Evolutionary conservation across 2,888 invertebrate species (phyloP), one percentile per base, ranked within the genome.

Genomic region (Lithodes maja): DNA sequence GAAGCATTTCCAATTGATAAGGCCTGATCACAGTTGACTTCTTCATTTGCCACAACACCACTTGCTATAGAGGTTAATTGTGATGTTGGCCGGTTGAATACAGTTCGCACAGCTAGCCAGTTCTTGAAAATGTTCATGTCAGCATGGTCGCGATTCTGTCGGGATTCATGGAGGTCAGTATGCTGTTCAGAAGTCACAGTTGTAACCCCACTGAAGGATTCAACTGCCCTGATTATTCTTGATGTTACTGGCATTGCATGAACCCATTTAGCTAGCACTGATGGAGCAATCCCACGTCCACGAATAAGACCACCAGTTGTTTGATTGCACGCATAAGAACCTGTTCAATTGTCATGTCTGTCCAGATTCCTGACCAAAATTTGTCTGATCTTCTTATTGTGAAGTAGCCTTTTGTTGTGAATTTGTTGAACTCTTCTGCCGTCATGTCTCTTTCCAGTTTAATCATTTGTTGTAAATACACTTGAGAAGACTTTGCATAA

Each of bases 401-500:
- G 79, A 79, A 79, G n/a, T 50, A 33, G 5, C 49, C 50, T 1
- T 79, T 33, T 79, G 79, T 53, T 50, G 79, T 50, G 49, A 79
- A 49, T n/a, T 50, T 79, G 3, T 79, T 7, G 49, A 79, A 79
- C 52, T 79, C 79, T 49, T 79, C 79, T 1, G 52, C 3, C n/a
- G 17, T 79, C 79, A 79, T 79, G n/a, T 7, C 49, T 79, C 15
- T 74, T 74, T 74, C 74, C 74, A 74, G 33, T 74, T 74, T 5
- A 74, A 15, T 7, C 2, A 74, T 2, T 9, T 85, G 61, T 83
- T 91, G 89, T 1, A 91, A 7, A 74, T 84, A 92, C 55, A 90
- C 33, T 74, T 91, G 90, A 1, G 87, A 79, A 68, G 88, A 86
- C 78, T 90, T 90, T 17, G 90, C 84, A 81, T 92, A 87, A 80